Percentiles rank a stretch among this genome's conserved stretches.
Evolutionary conservation across 2,888 invertebrate species (phyloP).

Genomic region (Leptinotarsa rubiginosa): DNA sequence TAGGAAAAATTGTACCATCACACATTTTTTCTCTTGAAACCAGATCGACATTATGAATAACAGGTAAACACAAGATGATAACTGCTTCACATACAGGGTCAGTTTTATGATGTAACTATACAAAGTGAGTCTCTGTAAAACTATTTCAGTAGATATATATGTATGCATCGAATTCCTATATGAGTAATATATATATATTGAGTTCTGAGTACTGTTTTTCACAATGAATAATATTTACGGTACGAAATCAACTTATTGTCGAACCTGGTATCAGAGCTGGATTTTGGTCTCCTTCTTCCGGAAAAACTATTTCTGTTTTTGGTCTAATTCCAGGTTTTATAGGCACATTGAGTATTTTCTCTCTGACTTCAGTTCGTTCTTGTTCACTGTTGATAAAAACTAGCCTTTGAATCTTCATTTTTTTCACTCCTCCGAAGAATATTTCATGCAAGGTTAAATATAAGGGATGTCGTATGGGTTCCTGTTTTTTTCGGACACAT

Average conservation of each 20-base stretch:
- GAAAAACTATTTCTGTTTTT: conserved; percentile 79
- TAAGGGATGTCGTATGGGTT: conserved; percentile 70
- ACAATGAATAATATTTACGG: too few relatives aligned
- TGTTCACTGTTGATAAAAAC: conserved; percentile 76
- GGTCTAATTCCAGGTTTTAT: conserved; percentile 81
- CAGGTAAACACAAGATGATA: neutral
- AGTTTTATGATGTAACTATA: conserved; percentile 15
- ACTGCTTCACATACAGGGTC: neutral
- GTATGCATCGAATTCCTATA: too few relatives aligned
- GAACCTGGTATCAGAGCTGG: conserved; percentile 76
- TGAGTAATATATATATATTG: too few relatives aligned
- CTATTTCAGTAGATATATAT: too few relatives aligned
- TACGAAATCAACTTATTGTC: neutral
- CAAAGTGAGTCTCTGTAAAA: too few relatives aligned
- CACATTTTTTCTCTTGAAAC: too few relatives aligned
- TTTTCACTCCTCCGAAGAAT: conserved; percentile 82
- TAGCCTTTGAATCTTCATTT: conserved; percentile 82
- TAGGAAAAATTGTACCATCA: too few relatives aligned
- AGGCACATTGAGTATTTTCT: conserved; percentile 80
- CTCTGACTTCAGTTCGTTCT: conserved; percentile 72
- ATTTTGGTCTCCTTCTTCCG: conserved; percentile 84
- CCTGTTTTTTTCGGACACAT: conserved; percentile 72
- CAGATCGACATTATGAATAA: too few relatives aligned
- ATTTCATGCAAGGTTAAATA: conserved; percentile 74
- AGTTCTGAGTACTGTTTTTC: too few relatives aligned